phyloP scores from a whole-genome alignment of 2,113 vertebrate species.

The Lepus timidus region DNA sequence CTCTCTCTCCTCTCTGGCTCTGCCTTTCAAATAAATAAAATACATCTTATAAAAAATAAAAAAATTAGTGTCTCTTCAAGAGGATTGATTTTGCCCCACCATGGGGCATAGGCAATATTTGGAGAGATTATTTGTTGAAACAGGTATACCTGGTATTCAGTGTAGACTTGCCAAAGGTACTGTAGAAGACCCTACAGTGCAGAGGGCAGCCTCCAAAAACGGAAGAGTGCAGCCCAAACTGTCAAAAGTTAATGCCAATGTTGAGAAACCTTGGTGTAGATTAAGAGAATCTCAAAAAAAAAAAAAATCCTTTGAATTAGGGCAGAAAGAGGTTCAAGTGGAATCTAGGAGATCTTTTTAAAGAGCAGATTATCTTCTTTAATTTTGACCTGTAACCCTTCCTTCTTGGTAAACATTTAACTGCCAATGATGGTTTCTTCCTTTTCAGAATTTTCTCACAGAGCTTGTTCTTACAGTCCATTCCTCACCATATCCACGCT shows the following conservation, averaged over 20 bases:
- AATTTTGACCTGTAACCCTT: not conserved
- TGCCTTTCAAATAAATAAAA: too few species aligned
- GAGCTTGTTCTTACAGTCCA: not conserved
- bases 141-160: not conserved
- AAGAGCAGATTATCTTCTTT: conserved; percentile 3
- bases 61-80: not conserved
- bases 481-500: not conserved
- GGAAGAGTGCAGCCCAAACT: not conserved
- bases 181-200: not conserved
- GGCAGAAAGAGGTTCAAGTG: not conserved
- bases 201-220: not conserved
- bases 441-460: conserved; percentile 19
- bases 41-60: too few species aligned
- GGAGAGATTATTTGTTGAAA: conserved; percentile 42
- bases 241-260: not conserved
- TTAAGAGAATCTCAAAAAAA: not conserved
- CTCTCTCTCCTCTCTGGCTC: too few species aligned
- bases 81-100: not conserved
- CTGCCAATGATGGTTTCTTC: not conserved
- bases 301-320: not conserved
- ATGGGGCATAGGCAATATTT: not conserved
- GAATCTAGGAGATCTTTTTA: not conserved
- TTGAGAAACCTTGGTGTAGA: not conserved
- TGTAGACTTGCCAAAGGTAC: not conserved
- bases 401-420: not conserved